A percentile compares a stretch with the other conserved stretches of the same genome.
These are phyloP conservation scores for Neosilurus mollespiculum DNA, from an alignment of 2,797 vertebrate genomes.

Conservation along the genomic window DNA sequence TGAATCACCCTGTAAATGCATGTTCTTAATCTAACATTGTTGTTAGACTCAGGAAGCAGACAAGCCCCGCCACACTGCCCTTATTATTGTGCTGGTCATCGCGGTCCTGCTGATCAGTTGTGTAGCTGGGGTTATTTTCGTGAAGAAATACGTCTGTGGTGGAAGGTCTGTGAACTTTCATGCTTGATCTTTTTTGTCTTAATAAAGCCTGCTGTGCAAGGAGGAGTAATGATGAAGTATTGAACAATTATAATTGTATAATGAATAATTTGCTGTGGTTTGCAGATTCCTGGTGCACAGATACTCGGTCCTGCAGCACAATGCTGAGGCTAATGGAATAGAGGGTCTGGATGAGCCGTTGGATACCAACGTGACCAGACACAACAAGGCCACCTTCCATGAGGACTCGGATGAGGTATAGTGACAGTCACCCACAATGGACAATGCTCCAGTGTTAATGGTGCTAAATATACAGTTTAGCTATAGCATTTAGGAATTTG, in stretches of 20 bases:
- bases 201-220: background rate
- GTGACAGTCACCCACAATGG: background rate
- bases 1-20: background rate
- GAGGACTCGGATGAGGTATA: constrained; percentile 93
- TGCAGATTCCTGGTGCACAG: constrained; percentile 91
- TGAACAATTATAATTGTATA: background rate
- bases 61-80: constrained; percentile 71
- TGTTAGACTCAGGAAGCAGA: constrained; percentile 56
- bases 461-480: background rate
- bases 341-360: constrained; percentile 77
- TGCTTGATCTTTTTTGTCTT: background rate
- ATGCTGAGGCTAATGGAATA: constrained; percentile 77
- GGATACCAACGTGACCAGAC: constrained; percentile 67
- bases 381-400: constrained; percentile 81
- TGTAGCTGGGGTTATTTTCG: constrained; percentile 76
- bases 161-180: constrained; percentile 79
- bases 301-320: constrained; percentile 87
- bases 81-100: constrained; percentile 78
- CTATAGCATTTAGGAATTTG: no score
- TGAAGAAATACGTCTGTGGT: constrained; percentile 94
- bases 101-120: constrained; percentile 76
- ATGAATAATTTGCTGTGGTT: background rate
- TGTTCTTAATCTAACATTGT: background rate
- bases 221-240: background rate
- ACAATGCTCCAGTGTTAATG: background rate